Conservation (phyloP, 2,888 invertebrate genomes). For the Tetramorium bicarinatum region DNA sequence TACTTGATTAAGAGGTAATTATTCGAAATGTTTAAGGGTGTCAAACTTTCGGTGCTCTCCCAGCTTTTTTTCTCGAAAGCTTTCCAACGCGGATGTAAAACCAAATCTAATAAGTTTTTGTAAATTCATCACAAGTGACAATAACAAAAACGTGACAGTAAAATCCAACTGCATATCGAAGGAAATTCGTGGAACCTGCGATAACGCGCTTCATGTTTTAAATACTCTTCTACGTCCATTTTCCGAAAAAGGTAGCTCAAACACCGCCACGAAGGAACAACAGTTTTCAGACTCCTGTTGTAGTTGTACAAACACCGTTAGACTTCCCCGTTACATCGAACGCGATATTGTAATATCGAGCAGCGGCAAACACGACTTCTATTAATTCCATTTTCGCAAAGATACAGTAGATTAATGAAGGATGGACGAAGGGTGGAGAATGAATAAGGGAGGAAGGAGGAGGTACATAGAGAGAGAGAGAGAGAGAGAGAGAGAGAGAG, state of each 20-base stretch:
- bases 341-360: conserved; percentile 54
- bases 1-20: conserved; percentile 45
- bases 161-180: background rate
- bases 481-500: conserved; percentile 13
- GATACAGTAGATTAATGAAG: conserved; percentile 56
- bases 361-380: conserved; percentile 56
- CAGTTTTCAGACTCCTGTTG: conserved; percentile 42
- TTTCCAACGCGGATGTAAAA: background rate
- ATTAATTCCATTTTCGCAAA: conserved; percentile 58
- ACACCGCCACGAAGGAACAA: conserved; percentile 47
- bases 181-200: background rate
- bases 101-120: conserved; percentile 7
- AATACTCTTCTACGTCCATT: conserved; percentile 28
- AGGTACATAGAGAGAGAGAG: background rate
- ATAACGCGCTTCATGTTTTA: conserved; percentile 22
- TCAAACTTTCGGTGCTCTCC: background rate
- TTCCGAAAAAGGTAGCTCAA: conserved; percentile 44
- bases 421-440: background rate
- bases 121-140: background rate
- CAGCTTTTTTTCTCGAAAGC: background rate
- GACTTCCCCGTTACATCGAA: conserved; percentile 51
- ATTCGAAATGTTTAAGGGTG: conserved; percentile 32
- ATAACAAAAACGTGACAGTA: background rate
- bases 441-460: conserved; percentile 1
- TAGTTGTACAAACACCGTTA: conserved; percentile 54